phyloP scores from a whole-genome alignment of 2,113 vertebrate species.

The Podilymbus podiceps region DNA sequence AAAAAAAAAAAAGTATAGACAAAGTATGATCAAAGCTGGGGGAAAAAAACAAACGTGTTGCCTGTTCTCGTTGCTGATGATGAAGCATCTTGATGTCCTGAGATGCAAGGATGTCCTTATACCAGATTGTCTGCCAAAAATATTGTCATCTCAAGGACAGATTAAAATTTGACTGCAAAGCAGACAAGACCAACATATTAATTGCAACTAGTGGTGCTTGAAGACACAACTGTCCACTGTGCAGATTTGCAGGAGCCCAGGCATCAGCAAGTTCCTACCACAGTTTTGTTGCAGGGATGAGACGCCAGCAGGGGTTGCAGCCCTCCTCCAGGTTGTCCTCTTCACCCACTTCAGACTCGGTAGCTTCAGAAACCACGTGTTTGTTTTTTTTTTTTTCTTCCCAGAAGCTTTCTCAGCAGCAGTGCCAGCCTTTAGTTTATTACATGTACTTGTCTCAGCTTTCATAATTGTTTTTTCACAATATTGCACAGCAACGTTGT shows the following conservation, averaged over 20 bases:
- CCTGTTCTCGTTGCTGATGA: neutral
- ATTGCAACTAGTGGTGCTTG: neutral
- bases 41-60: neutral
- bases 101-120: neutral
- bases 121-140: too few species aligned
- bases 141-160: neutral
- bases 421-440: neutral
- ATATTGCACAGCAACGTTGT: neutral
- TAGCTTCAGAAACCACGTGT: neutral
- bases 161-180: neutral
- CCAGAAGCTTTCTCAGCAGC: neutral
- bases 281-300: neutral
- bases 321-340: neutral
- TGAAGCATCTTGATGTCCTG: neutral
- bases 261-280: neutral
- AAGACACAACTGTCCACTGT: neutral
- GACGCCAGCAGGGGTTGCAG: neutral
- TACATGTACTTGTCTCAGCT: rapidly evolving
- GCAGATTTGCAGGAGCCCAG: neutral
- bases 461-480: neutral
- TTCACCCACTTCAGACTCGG: neutral
- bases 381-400: too few species aligned
- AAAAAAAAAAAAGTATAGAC: neutral
- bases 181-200: neutral
- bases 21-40: neutral